phyloP scores from a whole-genome alignment of 2,797 vertebrate species.

The Salarias fasciatus region DNA sequence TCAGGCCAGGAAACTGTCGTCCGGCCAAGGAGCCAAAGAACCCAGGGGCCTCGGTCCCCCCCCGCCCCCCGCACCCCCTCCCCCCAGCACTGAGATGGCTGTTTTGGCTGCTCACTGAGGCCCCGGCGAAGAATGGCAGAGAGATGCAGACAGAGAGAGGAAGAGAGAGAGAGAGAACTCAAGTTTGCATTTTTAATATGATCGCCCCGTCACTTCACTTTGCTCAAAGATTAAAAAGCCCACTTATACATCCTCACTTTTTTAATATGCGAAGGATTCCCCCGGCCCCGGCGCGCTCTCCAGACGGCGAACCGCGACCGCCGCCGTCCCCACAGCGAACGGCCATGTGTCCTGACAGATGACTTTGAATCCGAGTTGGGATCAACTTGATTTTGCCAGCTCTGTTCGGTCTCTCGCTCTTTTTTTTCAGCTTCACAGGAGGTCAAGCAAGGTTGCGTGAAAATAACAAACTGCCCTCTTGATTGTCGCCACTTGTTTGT shows the following conservation, averaged over 20 bases:
- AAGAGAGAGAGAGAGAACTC: slow-evolving; percentile 12
- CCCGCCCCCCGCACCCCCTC: slow-evolving; percentile 14
- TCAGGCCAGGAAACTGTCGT: slow-evolving; percentile 74
- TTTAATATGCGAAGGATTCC: slow-evolving; percentile 43
- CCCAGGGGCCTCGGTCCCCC: slow-evolving; percentile 46
- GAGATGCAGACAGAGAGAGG: slow-evolving; percentile 7
- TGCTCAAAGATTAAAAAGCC: slow-evolving; percentile 69
- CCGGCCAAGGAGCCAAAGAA: slow-evolving; percentile 67
- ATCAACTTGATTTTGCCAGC: slow-evolving; percentile 57
- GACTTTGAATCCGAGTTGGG: slow-evolving; percentile 67
- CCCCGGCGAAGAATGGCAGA: slow-evolving; percentile 38
- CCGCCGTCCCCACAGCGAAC: slow-evolving; percentile 55
- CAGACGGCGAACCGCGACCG: slow-evolving; percentile 26
- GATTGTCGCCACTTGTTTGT: slow-evolving; percentile 50
- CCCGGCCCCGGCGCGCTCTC: slow-evolving; percentile 21
- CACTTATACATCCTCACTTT: slow-evolving; percentile 51
- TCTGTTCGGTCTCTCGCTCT: slow-evolving; percentile 40
- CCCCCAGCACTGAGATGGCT: slow-evolving; percentile 50
- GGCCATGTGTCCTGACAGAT: slow-evolving; percentile 74
- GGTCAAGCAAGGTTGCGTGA: slow-evolving; percentile 46
- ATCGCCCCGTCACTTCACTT: slow-evolving; percentile 57
- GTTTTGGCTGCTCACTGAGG: slow-evolving; percentile 47
- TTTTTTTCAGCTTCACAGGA: slow-evolving; percentile 7
- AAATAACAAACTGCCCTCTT: slow-evolving; percentile 46
- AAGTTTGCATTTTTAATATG: slow-evolving; percentile 67